Conservation (phyloP, 2,888 invertebrate species). For the Orgyia antiqua region DNA sequence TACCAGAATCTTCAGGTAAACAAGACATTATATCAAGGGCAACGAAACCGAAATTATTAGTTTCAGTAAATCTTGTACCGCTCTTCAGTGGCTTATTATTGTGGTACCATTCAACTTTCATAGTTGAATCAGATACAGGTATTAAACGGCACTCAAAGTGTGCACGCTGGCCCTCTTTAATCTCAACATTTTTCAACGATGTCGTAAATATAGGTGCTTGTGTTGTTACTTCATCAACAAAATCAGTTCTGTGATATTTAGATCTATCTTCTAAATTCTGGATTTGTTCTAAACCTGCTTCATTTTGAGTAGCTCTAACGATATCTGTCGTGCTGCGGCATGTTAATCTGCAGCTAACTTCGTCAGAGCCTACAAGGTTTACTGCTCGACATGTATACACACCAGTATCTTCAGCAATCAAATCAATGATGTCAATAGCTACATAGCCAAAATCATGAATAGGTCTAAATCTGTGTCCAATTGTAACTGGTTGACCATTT, state of each 20-base stretch:
- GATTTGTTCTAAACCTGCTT: conserved; percentile 92
- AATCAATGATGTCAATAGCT: conserved; percentile 95
- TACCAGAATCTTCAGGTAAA: conserved; percentile 97
- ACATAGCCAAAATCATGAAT: conserved; percentile 99
- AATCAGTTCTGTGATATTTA: conserved; percentile 85
- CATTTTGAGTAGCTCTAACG: conserved; percentile 90
- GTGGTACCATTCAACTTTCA: conserved; percentile 98
- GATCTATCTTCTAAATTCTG: conserved; percentile 92
- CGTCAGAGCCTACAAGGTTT: conserved; percentile 93
- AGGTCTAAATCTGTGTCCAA: conserved; percentile 96
- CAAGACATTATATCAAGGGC: conserved; percentile 97
- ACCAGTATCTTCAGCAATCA: conserved; percentile 97
- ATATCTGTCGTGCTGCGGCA: conserved; percentile 89
- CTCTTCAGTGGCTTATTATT: conserved; percentile 93
- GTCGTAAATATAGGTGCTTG: conserved; percentile 96
- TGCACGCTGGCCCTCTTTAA: conserved; percentile 95
- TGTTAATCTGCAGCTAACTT: conserved; percentile 84
- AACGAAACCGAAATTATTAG: conserved; percentile 98
- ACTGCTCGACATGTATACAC: conserved; percentile 96
- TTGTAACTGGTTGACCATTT: conserved; percentile 94
- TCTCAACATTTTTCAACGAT: conserved; percentile 93
- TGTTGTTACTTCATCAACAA: conserved; percentile 88
- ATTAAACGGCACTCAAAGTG: conserved; percentile 96
- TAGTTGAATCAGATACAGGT: conserved; percentile 94
- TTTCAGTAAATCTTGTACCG: conserved; percentile 96